Conservation (phyloP, 2,888 invertebrate species). For the Ormyrus rosae region DNA sequence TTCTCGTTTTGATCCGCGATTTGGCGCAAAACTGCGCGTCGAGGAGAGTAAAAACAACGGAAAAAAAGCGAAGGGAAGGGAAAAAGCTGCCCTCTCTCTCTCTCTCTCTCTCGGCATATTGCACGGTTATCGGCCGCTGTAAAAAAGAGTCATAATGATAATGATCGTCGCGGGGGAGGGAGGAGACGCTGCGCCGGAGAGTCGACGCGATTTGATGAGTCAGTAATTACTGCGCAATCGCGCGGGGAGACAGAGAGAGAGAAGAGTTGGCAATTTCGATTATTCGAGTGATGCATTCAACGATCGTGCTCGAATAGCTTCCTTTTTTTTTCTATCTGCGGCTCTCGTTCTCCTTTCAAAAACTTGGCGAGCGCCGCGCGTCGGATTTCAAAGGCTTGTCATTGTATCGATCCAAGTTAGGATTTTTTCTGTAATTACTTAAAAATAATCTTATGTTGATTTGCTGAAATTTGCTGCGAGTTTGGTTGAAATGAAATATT, state of each 20-base stretch:
- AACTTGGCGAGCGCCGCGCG: no score
- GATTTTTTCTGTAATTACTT: no score
- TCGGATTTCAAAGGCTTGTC: no score
- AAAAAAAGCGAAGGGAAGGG: neutral
- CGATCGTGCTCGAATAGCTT: no score
- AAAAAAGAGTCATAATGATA: slow-evolving; percentile 9
- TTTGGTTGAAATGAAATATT: no score
- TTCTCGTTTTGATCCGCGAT: slow-evolving; percentile 41
- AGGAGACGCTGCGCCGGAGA: neutral
- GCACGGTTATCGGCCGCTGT: neutral
- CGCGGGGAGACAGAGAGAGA: neutral
- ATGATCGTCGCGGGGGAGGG: slow-evolving; percentile 10
- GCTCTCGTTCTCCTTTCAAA: no score
- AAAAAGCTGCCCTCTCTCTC: no score
- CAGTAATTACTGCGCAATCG: slow-evolving; percentile 38
- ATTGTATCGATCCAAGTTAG: no score
- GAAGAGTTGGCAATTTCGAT: slow-evolving; percentile 30
- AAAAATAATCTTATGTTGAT: no score
- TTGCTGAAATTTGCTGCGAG: no score
- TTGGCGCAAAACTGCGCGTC: neutral
- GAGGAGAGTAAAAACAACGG: neutral
- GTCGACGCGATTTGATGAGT: slow-evolving; percentile 18
- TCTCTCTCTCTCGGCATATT: no score
- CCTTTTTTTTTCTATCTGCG: no score
- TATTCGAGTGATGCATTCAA: slow-evolving; percentile 17